These are phyloP conservation scores for Pristionchus pacificus DNA, from an alignment of 1,140 invertebrate species.

Conservation along the genomic window DNA sequence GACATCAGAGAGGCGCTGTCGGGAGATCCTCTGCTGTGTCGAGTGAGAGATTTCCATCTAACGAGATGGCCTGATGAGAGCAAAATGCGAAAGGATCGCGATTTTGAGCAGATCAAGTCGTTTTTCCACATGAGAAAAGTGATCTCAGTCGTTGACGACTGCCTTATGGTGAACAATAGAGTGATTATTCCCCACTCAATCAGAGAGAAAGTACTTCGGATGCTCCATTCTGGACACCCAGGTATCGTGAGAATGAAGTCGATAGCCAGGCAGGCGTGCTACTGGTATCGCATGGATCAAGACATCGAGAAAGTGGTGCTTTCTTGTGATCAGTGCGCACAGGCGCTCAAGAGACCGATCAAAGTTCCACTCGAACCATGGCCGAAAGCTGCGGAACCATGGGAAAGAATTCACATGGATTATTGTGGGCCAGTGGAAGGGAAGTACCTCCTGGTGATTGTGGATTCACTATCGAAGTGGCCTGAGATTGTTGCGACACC, in stretches of 20 bases:
- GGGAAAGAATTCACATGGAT: constrained; percentile 58
- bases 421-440: constrained; percentile 58
- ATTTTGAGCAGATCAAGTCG: background rate
- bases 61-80: background rate
- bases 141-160: constrained; percentile 28
- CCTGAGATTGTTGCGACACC: constrained; percentile 59
- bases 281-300: constrained; percentile 62
- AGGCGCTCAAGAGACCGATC: constrained; percentile 19
- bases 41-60: constrained; percentile 1
- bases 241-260: constrained; percentile 56
- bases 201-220: constrained; percentile 37
- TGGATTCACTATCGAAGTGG: constrained; percentile 61
- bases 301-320: constrained; percentile 60
- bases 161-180: constrained; percentile 30
- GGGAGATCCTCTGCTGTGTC: constrained; percentile 3
- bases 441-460: constrained; percentile 56
- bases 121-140: constrained; percentile 1
- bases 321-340: constrained; percentile 59
- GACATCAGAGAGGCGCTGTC: background rate
- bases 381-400: constrained; percentile 43
- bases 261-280: constrained; percentile 54
- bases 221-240: constrained; percentile 48
- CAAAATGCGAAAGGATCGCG: no score
- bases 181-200: constrained; percentile 45
- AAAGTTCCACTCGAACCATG: constrained; percentile 31